A percentile compares a stretch with the other conserved stretches of the same genome.
These are phyloP conservation scores for Cepaea nemoralis DNA, from an alignment of 1,140 invertebrate species.

Conservation along the genomic window DNA sequence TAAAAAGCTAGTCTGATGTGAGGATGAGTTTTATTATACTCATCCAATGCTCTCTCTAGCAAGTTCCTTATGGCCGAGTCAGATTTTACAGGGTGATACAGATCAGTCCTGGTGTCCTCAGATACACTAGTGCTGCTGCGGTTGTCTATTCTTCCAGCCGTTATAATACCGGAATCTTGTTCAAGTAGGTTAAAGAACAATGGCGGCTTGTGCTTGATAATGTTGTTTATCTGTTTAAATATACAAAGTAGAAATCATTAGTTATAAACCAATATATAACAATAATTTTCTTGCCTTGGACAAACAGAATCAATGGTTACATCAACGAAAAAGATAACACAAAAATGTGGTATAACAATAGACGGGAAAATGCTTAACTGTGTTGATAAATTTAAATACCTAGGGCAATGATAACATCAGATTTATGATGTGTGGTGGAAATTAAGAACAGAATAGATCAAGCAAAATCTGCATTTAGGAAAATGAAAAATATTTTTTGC, in stretches of 20 bases:
- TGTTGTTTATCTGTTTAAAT: conserved; percentile 56
- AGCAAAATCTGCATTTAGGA: too few species aligned
- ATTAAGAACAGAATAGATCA: too few species aligned
- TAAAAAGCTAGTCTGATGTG: conserved; percentile 67
- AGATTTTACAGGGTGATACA: conserved; percentile 59
- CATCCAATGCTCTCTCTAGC: conserved; percentile 67
- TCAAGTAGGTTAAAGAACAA: conserved; percentile 70
- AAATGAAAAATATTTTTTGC: too few species aligned
- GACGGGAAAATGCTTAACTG: too few species aligned
- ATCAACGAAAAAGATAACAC: too few species aligned
- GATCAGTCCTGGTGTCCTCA: conserved; percentile 65
- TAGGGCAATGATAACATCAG: too few species aligned
- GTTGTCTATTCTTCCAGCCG: conserved; percentile 64
- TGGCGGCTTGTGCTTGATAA: conserved; percentile 55
- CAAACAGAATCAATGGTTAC: too few species aligned
- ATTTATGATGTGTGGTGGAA: too few species aligned
- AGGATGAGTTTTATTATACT: conserved; percentile 71
- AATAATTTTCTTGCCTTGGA: too few species aligned
- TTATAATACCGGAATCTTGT: conserved; percentile 70
- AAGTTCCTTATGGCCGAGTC: conserved; percentile 57
- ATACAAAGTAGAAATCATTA: not conserved
- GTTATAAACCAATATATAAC: too few species aligned
- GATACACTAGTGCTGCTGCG: conserved; percentile 58
- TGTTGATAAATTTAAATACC: too few species aligned
- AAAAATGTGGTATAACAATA: too few species aligned